Evolutionary conservation across 2,113 vertebrate species (phyloP).

Genomic region (Empidonax traillii): DNA sequence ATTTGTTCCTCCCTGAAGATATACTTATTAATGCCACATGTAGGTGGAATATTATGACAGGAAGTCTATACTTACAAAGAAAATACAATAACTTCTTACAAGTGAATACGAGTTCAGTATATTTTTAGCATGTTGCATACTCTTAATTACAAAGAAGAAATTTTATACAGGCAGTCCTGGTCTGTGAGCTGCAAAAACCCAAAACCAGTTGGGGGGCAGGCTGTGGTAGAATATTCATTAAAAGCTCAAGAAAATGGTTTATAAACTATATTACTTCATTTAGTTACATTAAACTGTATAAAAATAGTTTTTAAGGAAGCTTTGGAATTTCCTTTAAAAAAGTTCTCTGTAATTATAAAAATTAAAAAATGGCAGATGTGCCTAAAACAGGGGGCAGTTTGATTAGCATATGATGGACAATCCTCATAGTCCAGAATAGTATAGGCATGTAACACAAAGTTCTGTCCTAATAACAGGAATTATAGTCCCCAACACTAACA

Average conservation of each 20-base stretch:
- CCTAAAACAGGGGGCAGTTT: neutral
- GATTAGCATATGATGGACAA: neutral
- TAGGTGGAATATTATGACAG: neutral
- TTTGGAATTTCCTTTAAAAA: neutral
- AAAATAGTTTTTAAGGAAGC: neutral
- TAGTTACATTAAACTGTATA: neutral
- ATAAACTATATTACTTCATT: neutral
- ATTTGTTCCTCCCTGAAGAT: neutral
- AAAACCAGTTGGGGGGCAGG: rapidly evolving
- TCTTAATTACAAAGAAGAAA: neutral
- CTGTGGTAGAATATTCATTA: neutral
- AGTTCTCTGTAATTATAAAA: neutral
- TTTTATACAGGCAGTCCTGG: neutral
- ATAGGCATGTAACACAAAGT: neutral
- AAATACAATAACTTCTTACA: neutral
- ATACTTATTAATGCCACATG: neutral
- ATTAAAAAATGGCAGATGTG: neutral
- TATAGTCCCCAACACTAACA: neutral
- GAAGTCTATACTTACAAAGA: neutral
- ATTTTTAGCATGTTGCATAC: conserved; percentile 5
- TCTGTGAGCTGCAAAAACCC: neutral
- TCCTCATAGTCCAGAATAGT: neutral
- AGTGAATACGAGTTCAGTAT: neutral
- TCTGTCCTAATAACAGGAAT: neutral
- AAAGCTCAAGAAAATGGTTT: neutral